Conservation (phyloP, 2,888 invertebrate species). For the Hemistola chrysoprasaria region DNA sequence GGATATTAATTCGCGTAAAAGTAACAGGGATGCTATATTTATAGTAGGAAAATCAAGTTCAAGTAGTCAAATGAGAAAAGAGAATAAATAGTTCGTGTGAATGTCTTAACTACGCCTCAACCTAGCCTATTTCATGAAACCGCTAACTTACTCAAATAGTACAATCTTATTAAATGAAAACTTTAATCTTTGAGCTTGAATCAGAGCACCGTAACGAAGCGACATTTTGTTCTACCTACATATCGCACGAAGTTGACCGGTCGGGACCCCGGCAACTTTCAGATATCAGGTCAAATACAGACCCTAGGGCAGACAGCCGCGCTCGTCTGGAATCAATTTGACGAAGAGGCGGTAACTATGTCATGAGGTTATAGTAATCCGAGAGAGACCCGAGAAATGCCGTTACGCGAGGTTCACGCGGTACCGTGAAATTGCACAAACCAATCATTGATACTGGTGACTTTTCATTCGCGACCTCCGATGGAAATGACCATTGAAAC, state of each 20-base stretch:
- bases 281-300: conserved; percentile 27
- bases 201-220: conserved; percentile 8
- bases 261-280: conserved; percentile 19
- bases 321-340: conserved; percentile 66
- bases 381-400: conserved; percentile 48
- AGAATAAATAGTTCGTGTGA: too few species aligned
- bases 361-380: conserved; percentile 72
- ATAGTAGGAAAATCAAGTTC: too few species aligned
- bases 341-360: conserved; percentile 63
- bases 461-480: conserved; percentile 58
- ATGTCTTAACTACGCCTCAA: too few species aligned
- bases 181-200: too few species aligned
- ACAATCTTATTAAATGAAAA: too few species aligned
- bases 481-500: conserved; percentile 43
- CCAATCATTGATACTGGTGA: conserved; percentile 62
- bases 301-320: conserved; percentile 42
- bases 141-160: too few species aligned
- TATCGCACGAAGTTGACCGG: conserved; percentile 37
- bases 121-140: too few species aligned
- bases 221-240: conserved; percentile 19
- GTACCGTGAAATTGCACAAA: conserved; percentile 67
- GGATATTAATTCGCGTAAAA: too few species aligned
- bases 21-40: too few species aligned
- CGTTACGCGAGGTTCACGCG: conserved; percentile 68
- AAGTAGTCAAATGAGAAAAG: too few species aligned